Conservation (phyloP, 2,113 vertebrate species). For the Prolemur simus region DNA sequence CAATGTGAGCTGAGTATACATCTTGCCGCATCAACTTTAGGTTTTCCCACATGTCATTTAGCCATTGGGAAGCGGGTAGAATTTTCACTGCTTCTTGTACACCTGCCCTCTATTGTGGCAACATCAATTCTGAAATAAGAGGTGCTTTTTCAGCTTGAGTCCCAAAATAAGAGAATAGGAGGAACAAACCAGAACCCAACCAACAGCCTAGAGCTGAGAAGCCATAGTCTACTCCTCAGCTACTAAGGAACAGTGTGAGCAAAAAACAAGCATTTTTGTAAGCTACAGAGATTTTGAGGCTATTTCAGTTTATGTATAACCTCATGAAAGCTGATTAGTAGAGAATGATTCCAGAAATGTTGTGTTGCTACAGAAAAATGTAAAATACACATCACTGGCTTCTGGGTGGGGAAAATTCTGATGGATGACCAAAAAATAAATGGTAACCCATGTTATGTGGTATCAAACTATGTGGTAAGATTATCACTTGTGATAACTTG, state of each 20-base stretch:
- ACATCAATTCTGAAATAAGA: not conserved
- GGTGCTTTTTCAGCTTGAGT: not conserved
- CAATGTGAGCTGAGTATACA: not conserved
- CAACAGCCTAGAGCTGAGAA: not conserved
- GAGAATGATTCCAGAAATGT: not conserved
- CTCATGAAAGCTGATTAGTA: not conserved
- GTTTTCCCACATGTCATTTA: not conserved
- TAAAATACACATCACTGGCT: not conserved
- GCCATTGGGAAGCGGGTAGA: not conserved
- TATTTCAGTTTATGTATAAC: not conserved
- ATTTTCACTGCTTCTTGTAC: not conserved
- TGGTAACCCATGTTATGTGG: rapidly evolving
- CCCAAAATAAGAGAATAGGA: not conserved
- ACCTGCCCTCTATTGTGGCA: not conserved
- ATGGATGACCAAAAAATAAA: not conserved
- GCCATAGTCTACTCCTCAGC: not conserved
- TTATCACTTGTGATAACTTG: not conserved
- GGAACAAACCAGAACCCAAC: not conserved
- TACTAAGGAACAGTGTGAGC: not conserved
- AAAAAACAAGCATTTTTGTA: not conserved
- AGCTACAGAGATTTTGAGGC: not conserved
- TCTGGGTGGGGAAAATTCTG: not conserved
- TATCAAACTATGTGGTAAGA: not conserved
- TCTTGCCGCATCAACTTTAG: not conserved
- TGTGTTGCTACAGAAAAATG: not conserved